Conservation (phyloP, 2,888 invertebrate genomes). For the Epinotia ramella region DNA sequence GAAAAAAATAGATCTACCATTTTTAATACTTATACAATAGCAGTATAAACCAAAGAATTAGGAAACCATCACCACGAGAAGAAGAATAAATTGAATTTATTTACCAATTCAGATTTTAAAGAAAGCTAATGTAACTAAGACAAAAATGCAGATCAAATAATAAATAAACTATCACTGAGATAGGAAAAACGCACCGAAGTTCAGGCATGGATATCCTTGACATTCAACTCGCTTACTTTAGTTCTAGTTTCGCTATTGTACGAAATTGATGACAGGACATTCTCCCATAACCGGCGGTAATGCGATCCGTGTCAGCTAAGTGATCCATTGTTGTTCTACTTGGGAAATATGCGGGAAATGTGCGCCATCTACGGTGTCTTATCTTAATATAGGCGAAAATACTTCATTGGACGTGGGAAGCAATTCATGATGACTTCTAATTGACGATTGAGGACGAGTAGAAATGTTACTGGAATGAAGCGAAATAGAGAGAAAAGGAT, state of each 20-base stretch:
- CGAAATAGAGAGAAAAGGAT: background rate
- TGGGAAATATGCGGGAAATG: conserved; percentile 25
- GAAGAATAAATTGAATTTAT: too few relatives aligned
- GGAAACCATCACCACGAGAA: too few relatives aligned
- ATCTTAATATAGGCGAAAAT: conserved; percentile 7
- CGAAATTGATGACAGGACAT: conserved; percentile 28
- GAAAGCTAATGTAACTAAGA: background rate
- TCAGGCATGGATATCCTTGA: conserved; percentile 44
- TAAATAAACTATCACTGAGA: background rate
- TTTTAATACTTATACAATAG: too few relatives aligned
- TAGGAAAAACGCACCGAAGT: conserved; percentile 14
- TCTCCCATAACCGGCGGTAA: conserved; percentile 33
- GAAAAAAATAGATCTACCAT: background rate
- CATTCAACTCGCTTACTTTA: conserved; percentile 46
- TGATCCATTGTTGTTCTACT: conserved; percentile 42
- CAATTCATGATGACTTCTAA: background rate
- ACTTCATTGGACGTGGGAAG: conserved; percentile 4
- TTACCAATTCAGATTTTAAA: background rate
- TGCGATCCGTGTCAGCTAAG: conserved; percentile 27
- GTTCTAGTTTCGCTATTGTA: conserved; percentile 38
- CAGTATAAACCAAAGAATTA: too few relatives aligned
- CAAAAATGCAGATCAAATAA: conserved; percentile 10
- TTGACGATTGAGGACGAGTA: background rate
- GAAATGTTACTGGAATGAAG: background rate
- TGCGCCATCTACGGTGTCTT: conserved; percentile 1